phyloP scores from a whole-genome alignment of 2,888 invertebrate species.

The Notodonta ziczac region DNA sequence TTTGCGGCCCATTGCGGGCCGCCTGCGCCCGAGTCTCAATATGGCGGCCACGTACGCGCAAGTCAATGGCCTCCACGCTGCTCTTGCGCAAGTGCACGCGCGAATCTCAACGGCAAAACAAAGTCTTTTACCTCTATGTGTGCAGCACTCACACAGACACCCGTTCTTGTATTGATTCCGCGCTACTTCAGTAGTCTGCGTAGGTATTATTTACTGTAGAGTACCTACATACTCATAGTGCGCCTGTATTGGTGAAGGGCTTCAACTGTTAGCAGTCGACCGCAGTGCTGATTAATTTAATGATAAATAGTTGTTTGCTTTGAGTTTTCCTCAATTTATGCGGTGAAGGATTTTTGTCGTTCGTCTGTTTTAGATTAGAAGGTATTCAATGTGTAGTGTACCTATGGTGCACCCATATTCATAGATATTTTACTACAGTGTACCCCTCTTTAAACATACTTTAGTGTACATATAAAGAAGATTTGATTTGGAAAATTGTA shows the following conservation, averaged over 20 bases:
- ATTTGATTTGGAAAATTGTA: too few relatives aligned
- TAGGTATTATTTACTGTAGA: constrained; percentile 7
- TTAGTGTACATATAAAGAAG: too few relatives aligned
- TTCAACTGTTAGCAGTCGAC: constrained; percentile 65
- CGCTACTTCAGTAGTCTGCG: constrained; percentile 27
- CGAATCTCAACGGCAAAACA: constrained; percentile 84
- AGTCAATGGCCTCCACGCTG: constrained; percentile 82
- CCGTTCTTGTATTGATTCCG: constrained; percentile 49
- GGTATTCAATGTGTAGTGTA: too few relatives aligned
- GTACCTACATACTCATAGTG: constrained; percentile 11
- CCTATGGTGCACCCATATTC: too few relatives aligned
- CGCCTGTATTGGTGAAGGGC: constrained; percentile 69
- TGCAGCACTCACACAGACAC: constrained; percentile 50
- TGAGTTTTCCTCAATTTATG: constrained; percentile 67
- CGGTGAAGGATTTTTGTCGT: constrained; percentile 54
- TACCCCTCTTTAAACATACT: too few relatives aligned
- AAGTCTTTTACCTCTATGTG: constrained; percentile 62
- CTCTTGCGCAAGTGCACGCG: constrained; percentile 82
- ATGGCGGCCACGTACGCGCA: constrained; percentile 68
- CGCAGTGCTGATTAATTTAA: constrained; percentile 74
- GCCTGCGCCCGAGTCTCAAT: constrained; percentile 50
- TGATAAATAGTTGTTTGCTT: constrained; percentile 68
- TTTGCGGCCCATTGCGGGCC: constrained; percentile 75
- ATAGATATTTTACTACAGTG: too few relatives aligned
- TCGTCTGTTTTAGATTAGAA: constrained; percentile 16